These are phyloP conservation scores for Ptychoptera albimana DNA, from an alignment of 2,888 invertebrate genomes.

Conservation along the genomic window DNA sequence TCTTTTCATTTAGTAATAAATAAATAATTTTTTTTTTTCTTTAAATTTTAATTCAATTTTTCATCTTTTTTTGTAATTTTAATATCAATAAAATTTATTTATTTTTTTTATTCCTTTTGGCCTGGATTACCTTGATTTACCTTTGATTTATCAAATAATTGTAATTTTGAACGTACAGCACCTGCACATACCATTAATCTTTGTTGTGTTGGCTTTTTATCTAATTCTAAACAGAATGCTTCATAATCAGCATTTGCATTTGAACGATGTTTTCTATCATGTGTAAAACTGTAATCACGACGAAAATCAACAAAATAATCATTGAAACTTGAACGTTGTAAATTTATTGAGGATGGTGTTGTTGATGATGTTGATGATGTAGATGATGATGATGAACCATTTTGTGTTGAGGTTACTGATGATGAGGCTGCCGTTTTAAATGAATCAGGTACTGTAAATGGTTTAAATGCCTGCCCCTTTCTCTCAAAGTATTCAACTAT, in stretches of 20 bases:
- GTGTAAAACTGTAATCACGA: constrained; percentile 4
- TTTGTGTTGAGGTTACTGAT: constrained; percentile 6
- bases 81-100: background rate
- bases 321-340: constrained; percentile 1
- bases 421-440: constrained; percentile 10
- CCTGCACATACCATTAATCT: constrained; percentile 70
- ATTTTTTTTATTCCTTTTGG: constrained; percentile 11
- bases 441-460: constrained; percentile 29
- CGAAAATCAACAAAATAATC: constrained; percentile 10
- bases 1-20: background rate
- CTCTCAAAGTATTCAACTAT: constrained; percentile 83
- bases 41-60: background rate
- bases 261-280: constrained; percentile 18
- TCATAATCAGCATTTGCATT: constrained; percentile 20
- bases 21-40: background rate
- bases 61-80: background rate
- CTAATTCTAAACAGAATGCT: constrained; percentile 28
- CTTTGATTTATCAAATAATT: constrained; percentile 63
- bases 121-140: constrained; percentile 11
- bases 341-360: background rate
- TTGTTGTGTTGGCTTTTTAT: constrained; percentile 36
- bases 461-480: constrained; percentile 44
- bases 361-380: constrained; percentile 3
- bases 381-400: constrained; percentile 4
- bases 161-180: constrained; percentile 70